Conservation (phyloP, 2,113 vertebrate genomes). For the Vombatus ursinus region DNA sequence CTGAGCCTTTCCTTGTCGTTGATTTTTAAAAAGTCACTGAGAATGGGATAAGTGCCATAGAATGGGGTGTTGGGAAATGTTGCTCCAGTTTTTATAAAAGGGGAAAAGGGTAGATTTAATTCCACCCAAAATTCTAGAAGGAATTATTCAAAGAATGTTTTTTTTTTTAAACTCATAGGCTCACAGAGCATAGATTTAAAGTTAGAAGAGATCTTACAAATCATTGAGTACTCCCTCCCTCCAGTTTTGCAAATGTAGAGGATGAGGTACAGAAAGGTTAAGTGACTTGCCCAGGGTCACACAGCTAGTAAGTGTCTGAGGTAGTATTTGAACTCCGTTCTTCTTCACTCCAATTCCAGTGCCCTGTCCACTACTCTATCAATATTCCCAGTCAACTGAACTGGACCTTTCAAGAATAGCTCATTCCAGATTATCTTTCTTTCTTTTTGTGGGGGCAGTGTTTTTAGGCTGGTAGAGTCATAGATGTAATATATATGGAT, state of each 20-base stretch:
- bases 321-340: not conserved
- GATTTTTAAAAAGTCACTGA: not conserved
- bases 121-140: not conserved
- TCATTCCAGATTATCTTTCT: not conserved
- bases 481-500: not conserved
- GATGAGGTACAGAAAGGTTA: not conserved
- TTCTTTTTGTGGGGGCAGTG: not conserved
- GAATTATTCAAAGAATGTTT: not conserved
- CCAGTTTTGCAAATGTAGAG: no score
- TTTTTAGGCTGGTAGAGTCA: not conserved
- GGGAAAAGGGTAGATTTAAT: not conserved
- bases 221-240: no score
- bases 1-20: not conserved
- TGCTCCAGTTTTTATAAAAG: not conserved
- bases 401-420: not conserved
- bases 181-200: not conserved
- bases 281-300: not conserved
- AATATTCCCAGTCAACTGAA: not conserved
- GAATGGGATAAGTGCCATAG: not conserved
- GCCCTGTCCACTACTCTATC: not conserved
- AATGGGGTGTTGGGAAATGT: not conserved
- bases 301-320: not conserved
- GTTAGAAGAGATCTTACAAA: not conserved
- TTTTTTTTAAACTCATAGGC: not conserved
- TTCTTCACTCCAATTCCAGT: not conserved